Percentiles rank a stretch among this genome's conserved stretches.
Conservation (phyloP, 1,140 invertebrate genomes). For the Zaprionus nigranus region DNA sequence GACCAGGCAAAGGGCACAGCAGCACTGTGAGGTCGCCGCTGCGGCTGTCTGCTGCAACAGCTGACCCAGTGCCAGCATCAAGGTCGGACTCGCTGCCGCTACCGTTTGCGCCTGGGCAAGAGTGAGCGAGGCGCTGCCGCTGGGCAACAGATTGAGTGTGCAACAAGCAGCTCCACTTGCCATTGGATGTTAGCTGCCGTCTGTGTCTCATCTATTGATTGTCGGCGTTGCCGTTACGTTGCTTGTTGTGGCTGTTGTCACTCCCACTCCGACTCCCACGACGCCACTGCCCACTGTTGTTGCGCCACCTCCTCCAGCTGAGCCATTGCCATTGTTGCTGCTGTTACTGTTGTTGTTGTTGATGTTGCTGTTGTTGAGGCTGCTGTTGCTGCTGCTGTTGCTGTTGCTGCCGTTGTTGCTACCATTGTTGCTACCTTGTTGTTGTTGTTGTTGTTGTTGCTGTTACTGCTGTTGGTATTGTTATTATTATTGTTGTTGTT, state of each 20-base stretch:
- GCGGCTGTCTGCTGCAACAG: conserved; percentile 46
- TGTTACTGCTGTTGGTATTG: conserved; percentile 34
- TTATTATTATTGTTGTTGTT: conserved; percentile 45
- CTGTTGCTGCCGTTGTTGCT: conserved; percentile 29
- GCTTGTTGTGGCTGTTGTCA: conserved; percentile 33
- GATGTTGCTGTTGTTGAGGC: conserved; percentile 5
- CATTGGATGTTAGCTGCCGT: conserved; percentile 76
- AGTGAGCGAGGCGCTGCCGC: conserved; percentile 58
- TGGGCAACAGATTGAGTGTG: conserved; percentile 53
- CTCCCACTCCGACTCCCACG: conserved; percentile 20
- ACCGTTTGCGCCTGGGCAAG: conserved; percentile 26
- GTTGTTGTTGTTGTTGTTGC: conserved; percentile 46
- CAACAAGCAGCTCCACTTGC: conserved; percentile 28
- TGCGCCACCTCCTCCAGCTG: conserved; percentile 17
- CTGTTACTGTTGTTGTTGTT: conserved; percentile 46
- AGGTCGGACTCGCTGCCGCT: conserved; percentile 22
- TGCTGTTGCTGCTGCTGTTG: conserved; percentile 41
- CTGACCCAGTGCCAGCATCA: conserved; percentile 60
- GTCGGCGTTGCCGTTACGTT: conserved; percentile 63
- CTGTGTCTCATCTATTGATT: conserved; percentile 82
- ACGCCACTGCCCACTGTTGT: background rate
- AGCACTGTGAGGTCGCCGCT: conserved; percentile 39
- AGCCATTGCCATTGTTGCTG: conserved; percentile 29
- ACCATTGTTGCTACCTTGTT: conserved; percentile 13
- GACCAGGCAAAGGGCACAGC: conserved; percentile 68